Evolutionary conservation across 1,140 invertebrate species (phyloP).

Genomic region (Trichonephila clavata): DNA sequence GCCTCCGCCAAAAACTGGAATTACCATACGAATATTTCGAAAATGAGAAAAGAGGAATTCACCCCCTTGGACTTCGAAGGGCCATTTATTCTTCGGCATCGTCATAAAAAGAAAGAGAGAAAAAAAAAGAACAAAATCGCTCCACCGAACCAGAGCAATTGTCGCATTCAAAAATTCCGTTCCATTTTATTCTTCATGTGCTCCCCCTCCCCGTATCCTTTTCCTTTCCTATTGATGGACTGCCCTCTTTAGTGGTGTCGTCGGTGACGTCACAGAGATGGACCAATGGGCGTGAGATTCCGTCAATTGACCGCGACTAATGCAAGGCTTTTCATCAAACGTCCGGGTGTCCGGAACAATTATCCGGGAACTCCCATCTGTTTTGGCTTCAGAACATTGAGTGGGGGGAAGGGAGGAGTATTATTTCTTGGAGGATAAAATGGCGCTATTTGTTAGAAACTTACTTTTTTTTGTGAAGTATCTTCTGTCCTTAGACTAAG

Average conservation of each 20-base stretch:
- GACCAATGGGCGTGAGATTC: constrained; percentile 32
- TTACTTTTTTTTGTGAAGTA: not conserved
- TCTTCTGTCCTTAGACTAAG: too few relatives aligned
- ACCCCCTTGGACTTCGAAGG: constrained; percentile 11
- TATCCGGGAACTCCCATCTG: constrained; percentile 33
- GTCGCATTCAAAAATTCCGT: constrained; percentile 37
- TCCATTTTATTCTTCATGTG: not conserved
- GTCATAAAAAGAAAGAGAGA: not conserved
- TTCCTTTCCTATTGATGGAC: not conserved
- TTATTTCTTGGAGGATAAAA: not conserved
- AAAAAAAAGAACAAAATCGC: not conserved
- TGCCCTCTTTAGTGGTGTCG: constrained; percentile 25
- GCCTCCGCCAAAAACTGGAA: constrained; percentile 23
- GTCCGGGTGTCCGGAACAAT: constrained; percentile 23
- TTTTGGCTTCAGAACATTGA: not conserved
- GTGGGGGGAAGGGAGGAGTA: not conserved
- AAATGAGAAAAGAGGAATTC: constrained; percentile 47
- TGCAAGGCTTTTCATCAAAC: constrained; percentile 16
- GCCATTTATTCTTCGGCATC: constrained; percentile 20
- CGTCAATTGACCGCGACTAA: constrained; percentile 47
- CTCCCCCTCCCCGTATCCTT: too few relatives aligned
- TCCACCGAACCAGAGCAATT: not conserved
- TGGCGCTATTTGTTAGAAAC: not conserved
- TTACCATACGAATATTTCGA: constrained; percentile 40
- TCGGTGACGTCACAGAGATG: constrained; percentile 25